Evolutionary conservation across 2,888 invertebrate genomes (phyloP).

Genomic region (Mythimna loreyi): DNA sequence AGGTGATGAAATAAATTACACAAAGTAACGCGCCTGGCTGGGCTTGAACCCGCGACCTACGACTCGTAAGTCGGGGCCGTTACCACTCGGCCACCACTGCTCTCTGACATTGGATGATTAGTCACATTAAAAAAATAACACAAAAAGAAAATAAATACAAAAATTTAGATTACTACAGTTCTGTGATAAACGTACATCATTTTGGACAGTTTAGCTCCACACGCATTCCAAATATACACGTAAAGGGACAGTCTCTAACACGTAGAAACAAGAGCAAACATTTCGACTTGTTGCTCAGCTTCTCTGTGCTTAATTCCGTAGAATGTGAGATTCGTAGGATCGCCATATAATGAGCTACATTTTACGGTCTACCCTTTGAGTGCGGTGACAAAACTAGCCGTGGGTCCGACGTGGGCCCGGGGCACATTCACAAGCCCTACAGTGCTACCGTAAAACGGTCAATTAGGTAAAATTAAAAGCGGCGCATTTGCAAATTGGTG

Average conservation of each 20-base stretch:
- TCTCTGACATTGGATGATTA: too few species aligned
- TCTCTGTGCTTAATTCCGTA: slow-evolving; percentile 49
- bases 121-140: too few species aligned
- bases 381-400: slow-evolving; percentile 54
- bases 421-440: slow-evolving; percentile 50
- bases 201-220: slow-evolving; percentile 5
- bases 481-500: slow-evolving; percentile 73
- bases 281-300: slow-evolving; percentile 57
- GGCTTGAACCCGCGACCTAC: too few species aligned
- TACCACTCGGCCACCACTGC: too few species aligned
- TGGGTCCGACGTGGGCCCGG: slow-evolving; percentile 12
- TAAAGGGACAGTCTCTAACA: slow-evolving; percentile 18
- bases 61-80: too few species aligned
- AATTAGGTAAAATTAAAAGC: slow-evolving; percentile 69
- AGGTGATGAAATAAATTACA: too few species aligned
- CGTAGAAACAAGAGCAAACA: slow-evolving; percentile 27
- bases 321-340: slow-evolving; percentile 50
- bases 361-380: slow-evolving; percentile 61
- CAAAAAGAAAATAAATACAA: background rate
- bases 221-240: slow-evolving; percentile 27
- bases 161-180: background rate
- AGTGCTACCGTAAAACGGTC: slow-evolving; percentile 57
- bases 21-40: too few species aligned
- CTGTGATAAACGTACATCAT: background rate
- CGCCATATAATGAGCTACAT: slow-evolving; percentile 49